These are phyloP conservation scores for Ceratosolen solmsi DNA, from an alignment of 1,140 invertebrate species.

Conservation along the genomic window DNA sequence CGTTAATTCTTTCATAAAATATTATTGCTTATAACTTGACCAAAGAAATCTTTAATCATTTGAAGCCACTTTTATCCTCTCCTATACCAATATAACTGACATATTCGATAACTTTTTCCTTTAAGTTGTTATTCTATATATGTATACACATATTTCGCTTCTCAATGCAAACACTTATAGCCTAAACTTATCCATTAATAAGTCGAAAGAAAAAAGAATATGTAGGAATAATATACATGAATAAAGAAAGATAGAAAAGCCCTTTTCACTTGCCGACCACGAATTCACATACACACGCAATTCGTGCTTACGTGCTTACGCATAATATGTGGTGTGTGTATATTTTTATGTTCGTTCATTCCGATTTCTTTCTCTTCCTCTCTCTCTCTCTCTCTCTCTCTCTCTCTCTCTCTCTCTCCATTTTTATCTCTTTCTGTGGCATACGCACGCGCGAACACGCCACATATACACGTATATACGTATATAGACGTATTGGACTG, in stretches of 20 bases:
- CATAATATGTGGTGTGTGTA: not conserved
- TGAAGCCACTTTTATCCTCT: not conserved
- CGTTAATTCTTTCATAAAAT: not conserved
- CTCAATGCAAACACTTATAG: conserved; percentile 22
- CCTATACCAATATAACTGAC: not conserved
- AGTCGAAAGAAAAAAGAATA: conserved; percentile 2
- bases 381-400: not conserved
- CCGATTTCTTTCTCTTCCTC: not conserved
- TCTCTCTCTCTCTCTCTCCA: not conserved
- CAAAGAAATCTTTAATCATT: conserved; percentile 39
- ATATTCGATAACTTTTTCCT: conserved; percentile 35
- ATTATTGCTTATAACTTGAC: conserved; percentile 11
- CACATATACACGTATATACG: not conserved
- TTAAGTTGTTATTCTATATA: not conserved
- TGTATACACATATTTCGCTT: not conserved
- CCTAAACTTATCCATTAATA: conserved; percentile 30
- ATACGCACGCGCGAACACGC: not conserved
- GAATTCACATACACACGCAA: not conserved
- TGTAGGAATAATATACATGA: not conserved
- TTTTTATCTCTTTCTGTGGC: conserved; percentile 15
- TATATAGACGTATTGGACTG: conserved; percentile 67
- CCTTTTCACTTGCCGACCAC: conserved; percentile 5
- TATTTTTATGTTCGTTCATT: conserved; percentile 2
- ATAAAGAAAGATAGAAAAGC: not conserved
- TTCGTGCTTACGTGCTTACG: not conserved